Percentiles rank a stretch among this genome's conserved stretches.
Evolutionary conservation across 1,140 invertebrate species (phyloP).

Genomic region (Sminthurides bifidus): DNA sequence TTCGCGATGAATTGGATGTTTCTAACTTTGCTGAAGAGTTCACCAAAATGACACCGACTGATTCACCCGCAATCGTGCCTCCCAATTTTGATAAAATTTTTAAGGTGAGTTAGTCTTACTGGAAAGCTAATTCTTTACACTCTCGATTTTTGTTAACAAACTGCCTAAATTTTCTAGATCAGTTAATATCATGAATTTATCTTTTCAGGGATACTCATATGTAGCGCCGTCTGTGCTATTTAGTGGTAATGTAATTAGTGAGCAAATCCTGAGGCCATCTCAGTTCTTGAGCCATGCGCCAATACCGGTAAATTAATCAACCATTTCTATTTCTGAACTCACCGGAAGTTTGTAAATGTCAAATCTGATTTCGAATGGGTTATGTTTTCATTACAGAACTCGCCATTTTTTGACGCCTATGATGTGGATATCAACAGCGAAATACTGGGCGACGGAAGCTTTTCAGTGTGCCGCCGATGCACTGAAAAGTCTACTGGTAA

Average conservation of each 20-base stretch:
- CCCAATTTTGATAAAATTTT: constrained; percentile 74
- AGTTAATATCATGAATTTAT: constrained; percentile 19
- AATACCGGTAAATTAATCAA: constrained; percentile 38
- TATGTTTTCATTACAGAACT: constrained; percentile 49
- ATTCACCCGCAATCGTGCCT: constrained; percentile 79
- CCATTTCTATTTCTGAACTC: not conserved
- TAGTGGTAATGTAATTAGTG: constrained; percentile 67
- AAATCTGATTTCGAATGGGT: not conserved
- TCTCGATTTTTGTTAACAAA: not conserved
- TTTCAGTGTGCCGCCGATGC: constrained; percentile 75
- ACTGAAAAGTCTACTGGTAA: constrained; percentile 55
- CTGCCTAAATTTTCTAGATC: not conserved
- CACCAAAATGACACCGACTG: constrained; percentile 73
- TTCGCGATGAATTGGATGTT: constrained; percentile 74
- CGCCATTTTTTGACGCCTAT: constrained; percentile 74
- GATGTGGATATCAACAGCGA: constrained; percentile 52
- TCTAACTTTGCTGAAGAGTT: constrained; percentile 96
- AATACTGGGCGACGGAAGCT: constrained; percentile 75
- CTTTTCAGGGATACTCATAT: constrained; percentile 75
- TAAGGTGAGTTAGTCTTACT: constrained; percentile 43
- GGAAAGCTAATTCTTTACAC: not conserved
- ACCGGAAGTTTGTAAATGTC: not conserved
- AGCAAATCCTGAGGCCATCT: constrained; percentile 48
- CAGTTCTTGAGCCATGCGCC: constrained; percentile 40
- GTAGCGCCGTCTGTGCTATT: constrained; percentile 85